Percentiles rank a stretch among this genome's conserved stretches.
Conservation (phyloP, 1,140 invertebrate genomes). For the Panagrolaimus sp. region DNA sequence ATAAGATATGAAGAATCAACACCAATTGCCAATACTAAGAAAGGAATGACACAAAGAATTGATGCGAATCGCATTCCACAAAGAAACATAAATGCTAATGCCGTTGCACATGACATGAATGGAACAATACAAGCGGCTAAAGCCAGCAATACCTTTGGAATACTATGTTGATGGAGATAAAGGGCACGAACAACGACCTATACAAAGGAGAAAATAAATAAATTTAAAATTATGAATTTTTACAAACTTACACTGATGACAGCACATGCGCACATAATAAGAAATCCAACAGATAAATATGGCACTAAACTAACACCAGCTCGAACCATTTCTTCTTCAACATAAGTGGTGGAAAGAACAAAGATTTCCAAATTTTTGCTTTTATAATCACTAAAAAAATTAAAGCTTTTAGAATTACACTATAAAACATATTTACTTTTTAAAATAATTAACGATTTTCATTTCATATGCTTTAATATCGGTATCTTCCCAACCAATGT, state of each 20-base stretch:
- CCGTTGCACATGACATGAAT: conserved; percentile 49
- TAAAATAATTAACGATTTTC: conserved; percentile 43
- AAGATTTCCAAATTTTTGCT: conserved; percentile 43
- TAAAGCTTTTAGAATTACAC: neutral
- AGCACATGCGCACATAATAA: conserved; percentile 50
- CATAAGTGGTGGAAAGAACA: conserved; percentile 48
- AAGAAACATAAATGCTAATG: conserved; percentile 52
- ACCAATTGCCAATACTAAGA: conserved; percentile 54
- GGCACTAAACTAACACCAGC: conserved; percentile 52
- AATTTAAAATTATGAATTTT: no score
- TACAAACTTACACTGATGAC: conserved; percentile 26
- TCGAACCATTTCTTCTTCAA: conserved; percentile 56
- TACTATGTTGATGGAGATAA: conserved; percentile 53
- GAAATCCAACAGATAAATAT: conserved; percentile 50
- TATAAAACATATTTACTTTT: conserved; percentile 35
- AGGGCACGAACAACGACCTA: conserved; percentile 46
- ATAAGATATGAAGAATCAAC: conserved; percentile 55
- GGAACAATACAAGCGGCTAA: conserved; percentile 47
- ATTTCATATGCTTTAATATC: conserved; percentile 54
- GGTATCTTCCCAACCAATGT: conserved; percentile 39
- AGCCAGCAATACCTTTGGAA: conserved; percentile 48
- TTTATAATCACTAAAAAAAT: conserved; percentile 44
- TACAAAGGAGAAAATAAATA: no score
- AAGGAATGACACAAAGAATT: conserved; percentile 56
- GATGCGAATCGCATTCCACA: conserved; percentile 53